Evolutionary conservation across 2,797 vertebrate genomes (phyloP).

Genomic region (Smutsia temminckii): DNA sequence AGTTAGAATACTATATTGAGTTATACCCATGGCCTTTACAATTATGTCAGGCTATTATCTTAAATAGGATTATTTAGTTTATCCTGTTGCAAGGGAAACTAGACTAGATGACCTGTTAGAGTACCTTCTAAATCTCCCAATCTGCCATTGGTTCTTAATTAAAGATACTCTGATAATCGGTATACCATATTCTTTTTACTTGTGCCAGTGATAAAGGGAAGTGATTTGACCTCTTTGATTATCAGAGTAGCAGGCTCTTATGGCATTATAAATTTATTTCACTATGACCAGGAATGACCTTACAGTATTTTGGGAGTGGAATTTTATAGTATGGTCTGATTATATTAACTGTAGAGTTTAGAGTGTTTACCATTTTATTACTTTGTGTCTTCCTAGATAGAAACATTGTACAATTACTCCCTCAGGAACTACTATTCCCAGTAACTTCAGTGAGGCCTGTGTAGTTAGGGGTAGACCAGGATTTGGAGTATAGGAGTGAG

Average conservation of each 20-base stretch:
- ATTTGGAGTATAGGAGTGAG: neutral
- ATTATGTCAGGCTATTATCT: neutral
- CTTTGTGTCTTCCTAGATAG: neutral
- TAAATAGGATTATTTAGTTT: neutral
- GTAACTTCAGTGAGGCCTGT: neutral
- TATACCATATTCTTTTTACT: neutral
- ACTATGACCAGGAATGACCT: neutral
- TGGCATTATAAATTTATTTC: neutral
- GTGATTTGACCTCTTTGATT: neutral
- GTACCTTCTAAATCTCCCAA: neutral
- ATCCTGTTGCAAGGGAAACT: neutral
- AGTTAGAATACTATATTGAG: neutral
- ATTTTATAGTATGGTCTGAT: neutral
- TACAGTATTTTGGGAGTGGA: slow-evolving; percentile 26
- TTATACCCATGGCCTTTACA: neutral
- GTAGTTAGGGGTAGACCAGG: neutral
- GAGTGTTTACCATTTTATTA: neutral
- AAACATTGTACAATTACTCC: neutral
- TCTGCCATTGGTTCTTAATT: neutral
- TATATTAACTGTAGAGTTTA: neutral
- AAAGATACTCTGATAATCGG: neutral
- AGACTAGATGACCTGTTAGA: neutral
- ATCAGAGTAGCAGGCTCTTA: neutral
- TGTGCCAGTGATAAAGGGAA: neutral
- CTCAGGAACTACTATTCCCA: neutral